phyloP scores from a whole-genome alignment of 23 tunicate species.

The Ascidia mentula region DNA sequence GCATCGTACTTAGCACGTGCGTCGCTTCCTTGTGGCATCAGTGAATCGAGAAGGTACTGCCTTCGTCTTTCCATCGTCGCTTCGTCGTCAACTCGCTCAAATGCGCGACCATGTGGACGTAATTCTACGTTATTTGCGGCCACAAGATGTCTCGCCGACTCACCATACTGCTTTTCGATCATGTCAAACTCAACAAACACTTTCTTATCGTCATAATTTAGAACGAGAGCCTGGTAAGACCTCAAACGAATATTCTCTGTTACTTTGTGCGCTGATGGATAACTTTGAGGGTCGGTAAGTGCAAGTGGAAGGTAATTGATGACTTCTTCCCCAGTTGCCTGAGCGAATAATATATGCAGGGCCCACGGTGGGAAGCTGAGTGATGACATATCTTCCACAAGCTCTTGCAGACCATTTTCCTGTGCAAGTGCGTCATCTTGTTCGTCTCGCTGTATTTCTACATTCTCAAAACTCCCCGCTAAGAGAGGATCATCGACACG shows the following conservation, averaged over 20 bases:
- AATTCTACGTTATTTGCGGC: not conserved
- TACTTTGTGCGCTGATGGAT: not conserved
- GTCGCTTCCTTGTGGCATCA: not conserved
- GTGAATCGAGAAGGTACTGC: not conserved
- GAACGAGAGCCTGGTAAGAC: not conserved
- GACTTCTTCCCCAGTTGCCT: not conserved
- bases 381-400: not conserved
- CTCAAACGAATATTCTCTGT: not conserved
- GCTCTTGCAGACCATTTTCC: not conserved
- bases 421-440: not conserved
- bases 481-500: not conserved
- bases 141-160: not conserved
- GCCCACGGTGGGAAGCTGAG: not conserved
- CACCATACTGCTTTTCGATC: not conserved
- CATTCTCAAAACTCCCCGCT: not conserved
- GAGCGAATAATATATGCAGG: not conserved
- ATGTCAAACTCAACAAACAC: not conserved
- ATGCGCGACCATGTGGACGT: slow-evolving; percentile 4
- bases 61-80: not conserved
- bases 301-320: not conserved
- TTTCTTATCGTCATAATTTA: not conserved
- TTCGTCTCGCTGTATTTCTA: not conserved
- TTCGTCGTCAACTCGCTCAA: not conserved
- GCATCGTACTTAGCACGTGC: not conserved
- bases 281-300: not conserved